Percentiles rank a stretch among this genome's conserved stretches.
These are phyloP conservation scores for Alfaro cultratus DNA, from an alignment of 2,797 vertebrate genomes.

Conservation along the genomic window DNA sequence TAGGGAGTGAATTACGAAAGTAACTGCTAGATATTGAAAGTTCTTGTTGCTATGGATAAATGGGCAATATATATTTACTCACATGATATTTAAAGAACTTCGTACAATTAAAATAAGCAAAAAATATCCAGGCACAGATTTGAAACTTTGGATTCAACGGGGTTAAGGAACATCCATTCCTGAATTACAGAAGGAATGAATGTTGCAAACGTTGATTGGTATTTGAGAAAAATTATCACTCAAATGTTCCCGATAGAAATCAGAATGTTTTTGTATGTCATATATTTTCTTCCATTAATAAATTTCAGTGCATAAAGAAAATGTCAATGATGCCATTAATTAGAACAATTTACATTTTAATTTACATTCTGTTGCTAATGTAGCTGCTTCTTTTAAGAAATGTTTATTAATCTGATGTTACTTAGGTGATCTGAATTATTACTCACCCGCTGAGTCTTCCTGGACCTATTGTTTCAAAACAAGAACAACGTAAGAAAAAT, in stretches of 20 bases:
- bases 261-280: not conserved
- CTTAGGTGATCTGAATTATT: not conserved
- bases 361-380: not conserved
- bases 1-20: no score
- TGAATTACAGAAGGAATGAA: not conserved
- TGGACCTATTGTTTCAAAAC: slow-evolving; percentile 27
- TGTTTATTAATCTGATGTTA: not conserved
- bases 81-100: no score
- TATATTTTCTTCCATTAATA: not conserved
- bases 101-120: no score
- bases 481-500: not conserved
- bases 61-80: no score
- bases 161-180: not conserved
- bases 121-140: no score
- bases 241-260: not conserved
- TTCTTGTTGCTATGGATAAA: no score
- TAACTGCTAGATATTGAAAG: no score
- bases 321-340: not conserved
- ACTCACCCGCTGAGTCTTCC: slow-evolving; percentile 42
- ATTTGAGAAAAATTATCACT: not conserved
- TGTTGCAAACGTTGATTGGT: not conserved
- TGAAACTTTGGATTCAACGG: no score
- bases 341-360: not conserved
- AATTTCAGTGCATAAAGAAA: not conserved
- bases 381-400: not conserved